Evolutionary conservation across 2,888 invertebrate species (phyloP), one percentile per base, ranked within the genome.

Genomic region (Hedya salicella): DNA sequence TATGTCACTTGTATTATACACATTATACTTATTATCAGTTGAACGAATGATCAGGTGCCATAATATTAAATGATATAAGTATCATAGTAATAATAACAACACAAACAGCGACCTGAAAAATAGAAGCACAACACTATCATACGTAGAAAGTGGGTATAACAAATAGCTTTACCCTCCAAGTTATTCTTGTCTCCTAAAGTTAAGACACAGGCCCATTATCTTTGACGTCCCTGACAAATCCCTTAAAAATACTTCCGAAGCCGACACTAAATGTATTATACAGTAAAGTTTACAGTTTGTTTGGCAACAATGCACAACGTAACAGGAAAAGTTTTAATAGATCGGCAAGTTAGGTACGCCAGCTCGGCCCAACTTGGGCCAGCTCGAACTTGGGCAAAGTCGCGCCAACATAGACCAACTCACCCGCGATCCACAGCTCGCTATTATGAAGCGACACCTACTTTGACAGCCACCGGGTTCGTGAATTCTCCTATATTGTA

Each of bases 321-420:
- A 71, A 71, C 70, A 69, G 72, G 68, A 69, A 70, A 74, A 74
- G 70, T 74, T 73, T 67, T 70, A 72, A 71, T 72, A 67, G 68
- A 59, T 56, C 59, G 44, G 25, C 65, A 53, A 57, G 44, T 65
- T 52, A 50, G 25, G n/a, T n/a, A n/a, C 19, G 21, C 64, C 39
- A 19, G 40, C 48, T 56, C 36, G 21, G 14, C 14, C 63, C 40
- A 40, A 49, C 44, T 63, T 56, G 17, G 19, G 4, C 56, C 14
- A n/a, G 17, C 19, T 53, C 16, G 19, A 21, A 14, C 19, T 6
- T n/a, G n/a, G n/a, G n/a, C n/a, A n/a, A n/a, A n/a, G n/a, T 56
- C 36, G 21, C 11, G 21, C 63, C 40, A 40, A 49, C 44, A 56
- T 56, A n/a, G 19, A 2, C 56, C 14, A 36, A 19, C 57, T 30